A percentile compares a stretch with the other conserved stretches of the same genome.
These are phyloP conservation scores for Microdon myrmicae DNA, from an alignment of 2,888 invertebrate genomes.

Conservation along the genomic window DNA sequence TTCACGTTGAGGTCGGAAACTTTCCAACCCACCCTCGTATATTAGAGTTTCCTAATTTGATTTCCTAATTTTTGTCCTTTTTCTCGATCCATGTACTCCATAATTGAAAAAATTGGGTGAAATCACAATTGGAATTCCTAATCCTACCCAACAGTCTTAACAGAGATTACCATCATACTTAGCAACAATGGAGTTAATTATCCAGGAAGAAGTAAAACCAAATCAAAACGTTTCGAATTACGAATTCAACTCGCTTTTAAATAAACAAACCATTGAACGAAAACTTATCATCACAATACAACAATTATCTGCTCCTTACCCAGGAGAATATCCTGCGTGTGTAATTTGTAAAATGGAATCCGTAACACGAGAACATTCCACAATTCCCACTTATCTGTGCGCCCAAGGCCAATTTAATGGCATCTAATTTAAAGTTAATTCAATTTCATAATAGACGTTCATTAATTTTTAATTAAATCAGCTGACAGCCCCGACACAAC, in stretches of 20 bases:
- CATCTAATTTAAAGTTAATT: conserved; percentile 48
- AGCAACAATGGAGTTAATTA: too few species aligned
- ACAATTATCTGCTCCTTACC: background rate
- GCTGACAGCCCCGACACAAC: too few species aligned
- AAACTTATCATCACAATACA: conserved; percentile 6
- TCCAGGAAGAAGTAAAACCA: too few species aligned
- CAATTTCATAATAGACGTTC: conserved; percentile 40
- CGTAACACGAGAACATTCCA: conserved; percentile 8
- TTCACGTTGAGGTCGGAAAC: too few species aligned
- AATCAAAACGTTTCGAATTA: conserved; percentile 21
- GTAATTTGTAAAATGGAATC: background rate
- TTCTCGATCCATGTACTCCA: too few species aligned
- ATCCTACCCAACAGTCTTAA: too few species aligned
- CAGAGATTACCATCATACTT: too few species aligned
- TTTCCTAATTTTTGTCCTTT: too few species aligned
- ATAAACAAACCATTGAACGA: conserved; percentile 12
- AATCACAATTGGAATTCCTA: too few species aligned
- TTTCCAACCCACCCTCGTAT: too few species aligned
- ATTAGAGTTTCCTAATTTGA: too few species aligned
- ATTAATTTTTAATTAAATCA: conserved; percentile 50
- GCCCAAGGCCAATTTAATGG: conserved; percentile 32
- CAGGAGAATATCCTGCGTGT: background rate
- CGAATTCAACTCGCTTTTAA: conserved; percentile 15
- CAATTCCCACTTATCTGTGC: conserved; percentile 18
- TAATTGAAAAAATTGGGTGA: too few species aligned